Evolutionary conservation across 2,797 vertebrate genomes (phyloP), one percentile per base, ranked within the genome.

Genomic region (Otus scops): DNA sequence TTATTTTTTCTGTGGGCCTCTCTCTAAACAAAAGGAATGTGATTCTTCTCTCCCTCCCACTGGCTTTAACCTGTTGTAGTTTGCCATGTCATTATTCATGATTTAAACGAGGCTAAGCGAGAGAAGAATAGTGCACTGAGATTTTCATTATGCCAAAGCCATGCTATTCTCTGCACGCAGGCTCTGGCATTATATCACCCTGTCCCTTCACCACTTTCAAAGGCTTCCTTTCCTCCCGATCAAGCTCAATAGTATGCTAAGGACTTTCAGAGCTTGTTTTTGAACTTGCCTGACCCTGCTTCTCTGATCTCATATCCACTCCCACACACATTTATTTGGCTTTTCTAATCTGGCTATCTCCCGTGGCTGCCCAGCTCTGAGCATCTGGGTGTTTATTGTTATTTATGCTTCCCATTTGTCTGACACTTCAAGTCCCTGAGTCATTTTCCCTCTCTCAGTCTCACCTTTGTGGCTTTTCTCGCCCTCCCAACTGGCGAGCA

Each of bases 281-380:
- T 95, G 93, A 96, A 93, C 93, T 92, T 57, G 61, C 39, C 75
- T 95, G 92, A 94, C 92, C 81, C 81, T 34, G 28, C 60, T 89
- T 74, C 78, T 96, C 78, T 97, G 93, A 95, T 95, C 88, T 96
- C 84, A 91, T 83, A 88, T 63, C 81, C 94, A 78, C 81, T 89
- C 90, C 91, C 73, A 83, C 90, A 81, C 65, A 75, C 45, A 75
- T 88, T 91, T 91, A 64, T 84, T 93, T 74, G 75, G 75, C 57
- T 94, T 93, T 91, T 91, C 86, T 92, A 89, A 93, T 94, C 92
- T 89, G 92, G 38, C 78, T 45, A 8, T 94, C 84, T 93, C 78
- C 71, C 71, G 84, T 78, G 75, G 53, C 71, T 73, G 48, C 64
- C 81, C 38, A 28, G 68, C 64, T 91, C 90, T n/a, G 51, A 93